phyloP scores from a whole-genome alignment of 37 sponge, comb jelly and placozoan species.

The Halisarca cf. caerulea region DNA sequence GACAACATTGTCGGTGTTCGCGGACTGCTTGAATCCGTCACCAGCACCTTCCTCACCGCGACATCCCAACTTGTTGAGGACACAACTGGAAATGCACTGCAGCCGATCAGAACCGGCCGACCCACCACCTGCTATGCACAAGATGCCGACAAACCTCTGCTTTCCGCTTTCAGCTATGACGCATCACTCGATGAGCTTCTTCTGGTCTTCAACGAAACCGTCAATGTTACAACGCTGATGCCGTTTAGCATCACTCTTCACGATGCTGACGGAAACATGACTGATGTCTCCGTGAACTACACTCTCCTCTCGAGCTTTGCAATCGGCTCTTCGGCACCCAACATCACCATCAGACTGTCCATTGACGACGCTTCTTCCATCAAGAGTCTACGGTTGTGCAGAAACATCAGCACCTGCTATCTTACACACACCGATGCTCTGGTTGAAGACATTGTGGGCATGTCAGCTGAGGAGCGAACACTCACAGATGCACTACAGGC shows the following conservation, averaged over 20 bases:
- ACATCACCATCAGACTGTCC: slow-evolving; percentile 52
- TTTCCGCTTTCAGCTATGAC: slow-evolving; percentile 60
- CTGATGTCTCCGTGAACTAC: slow-evolving; percentile 47
- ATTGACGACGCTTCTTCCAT: slow-evolving; percentile 51
- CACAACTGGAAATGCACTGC: slow-evolving; percentile 77
- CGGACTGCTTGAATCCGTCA: slow-evolving; percentile 44
- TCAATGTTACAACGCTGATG: slow-evolving; percentile 60
- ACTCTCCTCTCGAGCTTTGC: slow-evolving; percentile 28
- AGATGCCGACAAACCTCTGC: slow-evolving; percentile 70
- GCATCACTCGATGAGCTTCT: slow-evolving; percentile 34
- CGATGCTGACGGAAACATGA: slow-evolving; percentile 29
- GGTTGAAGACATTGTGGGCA: slow-evolving; percentile 59
- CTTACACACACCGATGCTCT: slow-evolving; percentile 41
- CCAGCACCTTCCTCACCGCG: slow-evolving; percentile 73
- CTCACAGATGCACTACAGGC: slow-evolving; percentile 45
- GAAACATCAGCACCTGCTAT: slow-evolving; percentile 48
- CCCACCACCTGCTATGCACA: slow-evolving; percentile 32
- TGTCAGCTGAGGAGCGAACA: slow-evolving; percentile 37
- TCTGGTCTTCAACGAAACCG: slow-evolving; percentile 84
- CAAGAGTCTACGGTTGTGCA: slow-evolving; percentile 55
- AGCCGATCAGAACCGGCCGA: slow-evolving; percentile 48
- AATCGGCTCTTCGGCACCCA: neutral
- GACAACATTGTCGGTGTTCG: slow-evolving; percentile 51
- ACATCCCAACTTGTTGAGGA: slow-evolving; percentile 77
- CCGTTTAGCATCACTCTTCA: slow-evolving; percentile 56